Conservation (phyloP, 2,113 vertebrate species). For the Monopterus albus region DNA sequence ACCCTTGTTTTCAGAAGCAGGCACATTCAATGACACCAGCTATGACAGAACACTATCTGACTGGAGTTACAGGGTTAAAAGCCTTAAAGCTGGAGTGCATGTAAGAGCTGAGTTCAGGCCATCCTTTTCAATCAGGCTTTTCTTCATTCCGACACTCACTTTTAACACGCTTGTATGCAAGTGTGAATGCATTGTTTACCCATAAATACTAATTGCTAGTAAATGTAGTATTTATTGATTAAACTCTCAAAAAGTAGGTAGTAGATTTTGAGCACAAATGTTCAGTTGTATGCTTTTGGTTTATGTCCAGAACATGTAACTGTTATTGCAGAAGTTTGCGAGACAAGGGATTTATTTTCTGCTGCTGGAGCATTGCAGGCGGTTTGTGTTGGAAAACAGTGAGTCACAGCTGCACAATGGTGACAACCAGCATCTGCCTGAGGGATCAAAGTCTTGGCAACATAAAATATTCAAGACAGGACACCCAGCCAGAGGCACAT, state of each 20-base stretch:
- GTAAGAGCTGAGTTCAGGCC: constrained; percentile 32
- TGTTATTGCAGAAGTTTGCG: constrained; percentile 1
- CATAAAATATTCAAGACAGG: constrained; percentile 41
- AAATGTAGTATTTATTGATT: not conserved
- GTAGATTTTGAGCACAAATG: not conserved
- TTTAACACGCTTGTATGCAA: not conserved
- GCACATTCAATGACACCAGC: constrained; percentile 22
- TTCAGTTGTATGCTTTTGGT: not conserved
- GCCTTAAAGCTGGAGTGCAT: constrained; percentile 23
- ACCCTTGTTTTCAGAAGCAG: not conserved
- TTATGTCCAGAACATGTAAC: not conserved
- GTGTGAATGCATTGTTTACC: not conserved
- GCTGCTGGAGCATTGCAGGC: constrained; percentile 36
- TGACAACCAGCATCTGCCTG: constrained; percentile 51
- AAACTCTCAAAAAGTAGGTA: not conserved
- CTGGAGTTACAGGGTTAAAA: not conserved
- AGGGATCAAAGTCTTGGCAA: constrained; percentile 59
- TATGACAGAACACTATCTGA: constrained; percentile 34
- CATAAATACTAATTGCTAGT: not conserved
- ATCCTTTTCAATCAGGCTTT: constrained; percentile 54
- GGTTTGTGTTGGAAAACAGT: constrained; percentile 58
- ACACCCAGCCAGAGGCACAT: constrained; percentile 16
- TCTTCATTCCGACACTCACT: constrained; percentile 65
- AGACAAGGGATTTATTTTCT: constrained; percentile 29
- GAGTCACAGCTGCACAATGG: constrained; percentile 58